These are phyloP conservation scores for Oikopleura dioica DNA, from an alignment of 23 tunicate species.

Conservation along the genomic window DNA sequence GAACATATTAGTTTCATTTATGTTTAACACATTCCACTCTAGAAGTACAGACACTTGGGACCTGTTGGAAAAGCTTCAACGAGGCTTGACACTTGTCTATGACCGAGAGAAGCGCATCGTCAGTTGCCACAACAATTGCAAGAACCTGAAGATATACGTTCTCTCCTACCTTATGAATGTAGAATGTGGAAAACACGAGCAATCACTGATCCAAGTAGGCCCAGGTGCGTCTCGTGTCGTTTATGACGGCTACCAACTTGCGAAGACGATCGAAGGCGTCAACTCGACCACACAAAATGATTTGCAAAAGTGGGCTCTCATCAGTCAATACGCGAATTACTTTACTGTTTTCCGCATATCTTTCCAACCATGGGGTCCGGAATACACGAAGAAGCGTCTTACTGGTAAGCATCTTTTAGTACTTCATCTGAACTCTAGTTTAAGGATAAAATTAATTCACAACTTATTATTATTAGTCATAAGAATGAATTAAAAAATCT, in stretches of 20 bases:
- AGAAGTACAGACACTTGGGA: constrained; percentile 9
- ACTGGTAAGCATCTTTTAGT: neutral
- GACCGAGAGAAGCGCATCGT: constrained; percentile 1
- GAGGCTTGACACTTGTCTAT: neutral
- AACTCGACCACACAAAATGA: neutral
- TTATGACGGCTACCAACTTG: constrained; percentile 3
- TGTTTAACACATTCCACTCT: too few relatives aligned
- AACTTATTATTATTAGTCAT: neutral
- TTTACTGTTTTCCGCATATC: constrained; percentile 12
- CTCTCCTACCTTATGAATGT: constrained; percentile 7
- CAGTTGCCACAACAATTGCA: neutral
- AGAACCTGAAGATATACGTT: neutral
- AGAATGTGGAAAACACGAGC: constrained; percentile 6
- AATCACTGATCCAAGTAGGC: neutral
- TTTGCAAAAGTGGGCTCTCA: neutral
- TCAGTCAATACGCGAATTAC: constrained; percentile 8
- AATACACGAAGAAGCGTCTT: neutral
- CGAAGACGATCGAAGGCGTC: constrained; percentile 7
- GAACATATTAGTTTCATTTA: too few relatives aligned
- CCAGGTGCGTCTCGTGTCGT: constrained; percentile 4
- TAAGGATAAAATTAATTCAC: neutral
- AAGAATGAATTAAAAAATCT: too few relatives aligned
- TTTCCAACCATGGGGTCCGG: constrained; percentile 5
- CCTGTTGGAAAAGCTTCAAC: neutral
- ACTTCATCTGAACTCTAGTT: neutral